Evolutionary conservation across 1,140 invertebrate genomes (phyloP).

Genomic region (Sycophaga agraensis): DNA sequence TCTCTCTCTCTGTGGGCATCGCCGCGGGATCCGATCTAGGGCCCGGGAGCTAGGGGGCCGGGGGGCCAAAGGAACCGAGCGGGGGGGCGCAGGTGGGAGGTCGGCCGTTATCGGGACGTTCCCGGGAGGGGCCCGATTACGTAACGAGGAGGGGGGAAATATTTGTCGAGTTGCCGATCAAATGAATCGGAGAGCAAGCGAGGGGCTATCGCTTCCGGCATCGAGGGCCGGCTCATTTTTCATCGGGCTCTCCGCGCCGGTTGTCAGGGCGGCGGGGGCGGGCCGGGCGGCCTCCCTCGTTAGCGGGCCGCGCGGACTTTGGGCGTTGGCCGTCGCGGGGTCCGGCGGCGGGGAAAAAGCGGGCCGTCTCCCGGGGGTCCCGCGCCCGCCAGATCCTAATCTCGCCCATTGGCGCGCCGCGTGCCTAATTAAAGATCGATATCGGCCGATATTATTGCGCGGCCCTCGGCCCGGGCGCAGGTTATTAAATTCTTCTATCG

Average conservation of each 20-base stretch:
- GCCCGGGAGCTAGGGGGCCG: too few relatives aligned
- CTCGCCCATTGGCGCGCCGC: slow-evolving; percentile 54
- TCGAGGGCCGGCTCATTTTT: slow-evolving; percentile 26
- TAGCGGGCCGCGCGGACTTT: too few relatives aligned
- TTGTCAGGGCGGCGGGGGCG: slow-evolving; percentile 9
- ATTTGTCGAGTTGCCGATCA: slow-evolving; percentile 31
- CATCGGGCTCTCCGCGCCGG: slow-evolving; percentile 5
- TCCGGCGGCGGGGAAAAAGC: too few relatives aligned
- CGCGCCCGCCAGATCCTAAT: slow-evolving; percentile 44
- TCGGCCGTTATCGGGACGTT: slow-evolving; percentile 22
- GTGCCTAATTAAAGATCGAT: slow-evolving; percentile 61
- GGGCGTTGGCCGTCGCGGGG: too few relatives aligned
- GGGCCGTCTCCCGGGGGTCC: neutral
- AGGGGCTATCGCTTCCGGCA: slow-evolving; percentile 21
- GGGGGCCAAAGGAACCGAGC: neutral
- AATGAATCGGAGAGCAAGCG: slow-evolving; percentile 31
- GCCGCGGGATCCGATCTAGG: too few relatives aligned
- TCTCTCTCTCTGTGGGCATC: too few relatives aligned
- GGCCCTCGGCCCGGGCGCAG: slow-evolving; percentile 36
- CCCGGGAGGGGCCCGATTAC: slow-evolving; percentile 26
- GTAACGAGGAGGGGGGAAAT: slow-evolving; percentile 30
- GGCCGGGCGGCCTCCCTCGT: neutral
- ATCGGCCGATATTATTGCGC: slow-evolving; percentile 59
- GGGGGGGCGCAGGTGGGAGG: slow-evolving; percentile 19
- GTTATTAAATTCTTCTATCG: slow-evolving; percentile 59